These are phyloP conservation scores for Oreochromis aureus DNA, from an alignment of 2,113 vertebrate species.

Conservation along the genomic window DNA sequence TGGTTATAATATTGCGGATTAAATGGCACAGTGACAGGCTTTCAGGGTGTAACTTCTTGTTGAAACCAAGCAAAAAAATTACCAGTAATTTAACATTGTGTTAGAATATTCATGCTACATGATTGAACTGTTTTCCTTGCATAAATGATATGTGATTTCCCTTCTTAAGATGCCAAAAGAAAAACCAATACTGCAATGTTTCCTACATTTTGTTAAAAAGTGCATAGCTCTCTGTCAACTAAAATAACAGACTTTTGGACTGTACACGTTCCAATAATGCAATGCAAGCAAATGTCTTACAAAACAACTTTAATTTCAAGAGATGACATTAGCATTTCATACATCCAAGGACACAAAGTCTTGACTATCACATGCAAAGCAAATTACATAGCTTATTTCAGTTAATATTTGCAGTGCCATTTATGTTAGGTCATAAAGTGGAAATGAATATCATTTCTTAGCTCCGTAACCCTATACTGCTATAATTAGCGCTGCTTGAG, in stretches of 20 bases:
- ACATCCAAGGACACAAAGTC: conserved; percentile 56
- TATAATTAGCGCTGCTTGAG: background rate
- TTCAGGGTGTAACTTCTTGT: background rate
- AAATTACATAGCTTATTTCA: conserved; percentile 55
- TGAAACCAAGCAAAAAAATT: background rate
- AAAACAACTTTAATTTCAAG: conserved; percentile 67
- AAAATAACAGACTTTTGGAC: background rate
- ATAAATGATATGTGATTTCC: background rate
- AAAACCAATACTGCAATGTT: background rate
- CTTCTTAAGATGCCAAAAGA: background rate
- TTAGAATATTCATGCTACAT: background rate
- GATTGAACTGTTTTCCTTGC: background rate
- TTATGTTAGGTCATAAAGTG: conserved; percentile 38
- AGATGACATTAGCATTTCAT: conserved; percentile 63
- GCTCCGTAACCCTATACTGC: conserved; percentile 1
- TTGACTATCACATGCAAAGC: conserved; percentile 60
- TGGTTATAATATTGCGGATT: background rate
- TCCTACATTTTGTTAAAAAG: background rate
- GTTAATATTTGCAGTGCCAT: conserved; percentile 20
- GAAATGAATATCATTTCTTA: conserved; percentile 59
- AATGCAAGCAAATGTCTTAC: conserved; percentile 6
- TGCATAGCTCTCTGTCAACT: background rate
- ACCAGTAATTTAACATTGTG: background rate
- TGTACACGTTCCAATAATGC: background rate
- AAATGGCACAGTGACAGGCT: background rate